Evolutionary conservation across 2,797 vertebrate species (phyloP).

Genomic region (Tamandua tetradactyla): DNA sequence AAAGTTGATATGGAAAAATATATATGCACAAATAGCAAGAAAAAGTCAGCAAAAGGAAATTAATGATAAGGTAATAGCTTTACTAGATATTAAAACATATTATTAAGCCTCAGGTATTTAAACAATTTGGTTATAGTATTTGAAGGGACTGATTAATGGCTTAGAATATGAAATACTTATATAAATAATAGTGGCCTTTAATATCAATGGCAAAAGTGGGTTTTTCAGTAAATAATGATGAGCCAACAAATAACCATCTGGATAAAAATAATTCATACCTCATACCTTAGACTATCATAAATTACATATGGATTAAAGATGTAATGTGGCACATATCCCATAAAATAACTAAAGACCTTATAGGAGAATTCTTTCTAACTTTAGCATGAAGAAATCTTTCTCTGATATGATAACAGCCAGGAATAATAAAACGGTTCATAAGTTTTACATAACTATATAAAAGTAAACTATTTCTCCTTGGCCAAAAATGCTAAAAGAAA

Average conservation of each 20-base stretch:
- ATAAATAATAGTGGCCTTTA: background rate
- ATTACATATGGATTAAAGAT: slow-evolving; percentile 32
- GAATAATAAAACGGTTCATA: slow-evolving; percentile 10
- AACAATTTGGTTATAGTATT: background rate
- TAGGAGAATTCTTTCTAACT: background rate
- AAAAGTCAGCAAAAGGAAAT: slow-evolving; percentile 26
- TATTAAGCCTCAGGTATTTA: slow-evolving; percentile 31
- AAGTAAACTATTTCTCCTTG: slow-evolving; percentile 15
- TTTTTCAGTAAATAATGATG: slow-evolving; percentile 52
- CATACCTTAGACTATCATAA: background rate
- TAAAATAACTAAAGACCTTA: slow-evolving; percentile 32
- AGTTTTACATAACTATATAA: slow-evolving; percentile 36
- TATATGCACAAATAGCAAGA: background rate
- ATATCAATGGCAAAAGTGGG: background rate
- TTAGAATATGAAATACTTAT: slow-evolving; percentile 30
- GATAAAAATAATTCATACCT: background rate
- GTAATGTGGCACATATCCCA: slow-evolving; percentile 44
- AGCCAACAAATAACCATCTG: slow-evolving; percentile 19
- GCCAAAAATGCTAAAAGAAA: background rate
- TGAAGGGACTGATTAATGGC: slow-evolving; percentile 31
- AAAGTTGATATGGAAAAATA: slow-evolving; percentile 50
- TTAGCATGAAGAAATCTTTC: slow-evolving; percentile 28
- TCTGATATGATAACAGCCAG: slow-evolving; percentile 16
- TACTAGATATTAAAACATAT: slow-evolving; percentile 37
- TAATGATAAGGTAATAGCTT: background rate